Base-by-base conservation (phyloP, 2,113 vertebrate species). In the Elachura formosa region DNA sequence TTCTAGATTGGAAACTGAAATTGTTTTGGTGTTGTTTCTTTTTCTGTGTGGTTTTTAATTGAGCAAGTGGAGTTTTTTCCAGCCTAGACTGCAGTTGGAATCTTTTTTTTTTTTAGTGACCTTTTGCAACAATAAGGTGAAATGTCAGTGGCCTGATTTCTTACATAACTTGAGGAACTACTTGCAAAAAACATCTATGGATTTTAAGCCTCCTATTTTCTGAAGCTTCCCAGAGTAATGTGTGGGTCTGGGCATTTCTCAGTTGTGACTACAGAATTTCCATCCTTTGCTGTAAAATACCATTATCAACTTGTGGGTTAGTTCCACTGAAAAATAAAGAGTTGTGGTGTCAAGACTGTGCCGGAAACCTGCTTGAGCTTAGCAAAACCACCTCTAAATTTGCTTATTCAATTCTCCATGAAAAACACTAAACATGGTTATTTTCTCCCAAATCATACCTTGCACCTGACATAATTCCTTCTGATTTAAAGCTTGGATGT, bases 321-420 rank as follows among this genome's bases (percentile, higher is more conserved):
- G 36, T 34, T 54, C 11, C 11, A 9, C 22, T 74, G 2, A 43
- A 74, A 84, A 49, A 29, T 9, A n/a, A 16, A n/a, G 33, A 64
- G 22, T 7, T 73, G 16, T 17, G 14, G 10, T 76, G 73, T 25
- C 54, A 52, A 16, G 36, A 11, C 14, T 15, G 14, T 6, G 0
- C 43, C 74, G 52, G 49, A 8, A 41, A 23, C 25, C 14, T 40
- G 11, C n/a, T 63, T 0, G 16, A 52, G 48, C 58, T 52, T 49
- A 49, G 62, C 10, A 14, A 38, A 73, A 26, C 26, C 19, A 24
- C 10, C 1, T 2, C 2, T n/a, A n/a, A 0, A 5, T n/a, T 69
- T 61, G 10, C 41, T 49, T 55, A 25, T 9, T 56, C 41, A 22
- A 0, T 28, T 66, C 59, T 73, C 51, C 6, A 36, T 41, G 46